Evolutionary conservation across 2,888 invertebrate species (phyloP).

Genomic region (Dendrolimus houi): DNA sequence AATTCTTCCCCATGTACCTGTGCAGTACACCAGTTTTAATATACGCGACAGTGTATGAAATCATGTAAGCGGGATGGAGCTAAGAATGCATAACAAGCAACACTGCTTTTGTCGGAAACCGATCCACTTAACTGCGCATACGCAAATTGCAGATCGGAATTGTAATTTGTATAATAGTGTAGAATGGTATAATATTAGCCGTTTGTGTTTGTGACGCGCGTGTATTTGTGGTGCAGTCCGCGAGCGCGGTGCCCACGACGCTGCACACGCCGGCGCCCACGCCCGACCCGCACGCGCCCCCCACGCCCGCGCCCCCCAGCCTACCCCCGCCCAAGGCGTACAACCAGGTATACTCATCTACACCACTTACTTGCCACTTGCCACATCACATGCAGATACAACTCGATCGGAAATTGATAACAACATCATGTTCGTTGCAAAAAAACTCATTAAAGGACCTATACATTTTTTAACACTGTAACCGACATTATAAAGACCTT

Average conservation of each 20-base stretch:
- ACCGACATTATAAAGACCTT: no score
- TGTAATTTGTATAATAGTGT: no score
- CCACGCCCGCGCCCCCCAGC: conserved; percentile 63
- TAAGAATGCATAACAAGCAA: neutral
- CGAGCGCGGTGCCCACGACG: conserved; percentile 46
- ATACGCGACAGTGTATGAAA: neutral
- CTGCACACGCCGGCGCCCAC: conserved; percentile 73
- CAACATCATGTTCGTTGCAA: no score
- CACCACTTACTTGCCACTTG: no score
- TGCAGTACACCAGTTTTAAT: neutral
- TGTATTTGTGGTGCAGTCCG: conserved; percentile 17
- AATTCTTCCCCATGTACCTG: no score
- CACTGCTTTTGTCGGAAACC: no score
- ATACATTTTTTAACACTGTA: no score
- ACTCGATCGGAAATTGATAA: no score
- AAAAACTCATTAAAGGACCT: no score
- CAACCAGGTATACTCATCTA: conserved; percentile 44
- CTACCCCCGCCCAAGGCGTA: conserved; percentile 51
- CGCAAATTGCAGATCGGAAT: no score
- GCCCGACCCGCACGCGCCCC: conserved; percentile 64
- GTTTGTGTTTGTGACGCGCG: neutral
- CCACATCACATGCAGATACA: no score
- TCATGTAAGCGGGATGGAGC: neutral
- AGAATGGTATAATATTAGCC: neutral
- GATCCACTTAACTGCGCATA: no score